Conservation (phyloP, 1,140 invertebrate genomes). For the Hycleus phaleratus region DNA sequence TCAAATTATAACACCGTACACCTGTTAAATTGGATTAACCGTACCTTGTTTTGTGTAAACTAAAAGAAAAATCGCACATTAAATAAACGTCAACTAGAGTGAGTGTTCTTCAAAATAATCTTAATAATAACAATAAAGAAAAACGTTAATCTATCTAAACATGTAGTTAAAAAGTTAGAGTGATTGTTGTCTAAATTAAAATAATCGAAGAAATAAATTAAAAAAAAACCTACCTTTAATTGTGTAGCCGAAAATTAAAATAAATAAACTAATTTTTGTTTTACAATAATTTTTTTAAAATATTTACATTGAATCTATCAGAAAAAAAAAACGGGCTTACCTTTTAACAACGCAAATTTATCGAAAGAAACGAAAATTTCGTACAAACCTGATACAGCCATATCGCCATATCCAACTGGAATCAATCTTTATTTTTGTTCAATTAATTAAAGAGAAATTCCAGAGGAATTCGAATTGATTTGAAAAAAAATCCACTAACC, state of each 20-base stretch:
- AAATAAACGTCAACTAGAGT: conserved; percentile 4
- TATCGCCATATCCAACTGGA: conserved; percentile 4
- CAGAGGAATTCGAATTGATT: background rate
- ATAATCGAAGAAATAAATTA: conserved; percentile 6
- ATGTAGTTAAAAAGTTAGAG: conserved; percentile 6
- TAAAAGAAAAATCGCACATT: background rate
- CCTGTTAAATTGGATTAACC: conserved; percentile 15
- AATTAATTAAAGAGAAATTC: background rate
- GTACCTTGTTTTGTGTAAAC: conserved; percentile 10
- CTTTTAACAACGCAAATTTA: conserved; percentile 8
- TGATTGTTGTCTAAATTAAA: conserved; percentile 5
- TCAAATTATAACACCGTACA: conserved; percentile 15
- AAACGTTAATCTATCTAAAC: conserved; percentile 6
- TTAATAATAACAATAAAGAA: background rate
- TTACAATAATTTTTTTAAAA: conserved; percentile 4
- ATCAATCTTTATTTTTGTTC: background rate
- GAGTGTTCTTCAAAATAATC: conserved; percentile 7
- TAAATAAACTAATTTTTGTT: too few relatives aligned
- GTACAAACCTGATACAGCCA: conserved; percentile 17
- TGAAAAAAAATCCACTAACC: conserved; percentile 7
- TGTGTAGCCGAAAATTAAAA: conserved; percentile 5
- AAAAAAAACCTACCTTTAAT: conserved; percentile 10
- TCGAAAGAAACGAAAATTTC: background rate
- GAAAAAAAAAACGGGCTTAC: conserved; percentile 12
- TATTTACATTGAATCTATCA: background rate